A percentile compares a stretch with the other conserved stretches of the same genome.
Conservation (phyloP, 2,797 vertebrate species). For the Sciaenops ocellatus region DNA sequence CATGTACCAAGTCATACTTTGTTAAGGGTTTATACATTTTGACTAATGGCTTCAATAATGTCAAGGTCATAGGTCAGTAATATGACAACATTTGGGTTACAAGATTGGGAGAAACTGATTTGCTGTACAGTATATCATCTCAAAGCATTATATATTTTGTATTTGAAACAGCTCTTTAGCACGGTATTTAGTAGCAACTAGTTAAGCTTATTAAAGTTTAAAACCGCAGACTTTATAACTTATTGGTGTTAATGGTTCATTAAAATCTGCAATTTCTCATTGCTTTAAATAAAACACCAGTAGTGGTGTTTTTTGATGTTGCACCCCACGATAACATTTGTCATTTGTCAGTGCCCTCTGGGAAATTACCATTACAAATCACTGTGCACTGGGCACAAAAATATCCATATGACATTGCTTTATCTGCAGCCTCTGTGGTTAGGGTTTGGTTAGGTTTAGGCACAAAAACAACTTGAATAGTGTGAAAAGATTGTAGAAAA, state of each 20-base stretch:
- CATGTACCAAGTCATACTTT: no score
- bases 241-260: background rate
- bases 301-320: background rate
- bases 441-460: background rate
- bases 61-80: background rate
- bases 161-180: slow-evolving; percentile 7
- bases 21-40: no score
- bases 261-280: background rate
- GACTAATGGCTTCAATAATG: no score
- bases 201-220: background rate
- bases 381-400: background rate
- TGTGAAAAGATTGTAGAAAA: background rate
- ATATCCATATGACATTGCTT: background rate
- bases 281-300: background rate
- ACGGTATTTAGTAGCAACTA: background rate
- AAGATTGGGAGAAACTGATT: background rate
- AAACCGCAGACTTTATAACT: background rate
- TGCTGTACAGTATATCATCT: slow-evolving; percentile 1
- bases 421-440: background rate
- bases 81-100: background rate
- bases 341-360: background rate
- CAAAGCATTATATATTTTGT: background rate
- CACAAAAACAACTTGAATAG: background rate
- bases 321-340: background rate
- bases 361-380: background rate